Evolutionary conservation across 1,140 invertebrate species (phyloP).

Genomic region (Drosophila santomea): DNA sequence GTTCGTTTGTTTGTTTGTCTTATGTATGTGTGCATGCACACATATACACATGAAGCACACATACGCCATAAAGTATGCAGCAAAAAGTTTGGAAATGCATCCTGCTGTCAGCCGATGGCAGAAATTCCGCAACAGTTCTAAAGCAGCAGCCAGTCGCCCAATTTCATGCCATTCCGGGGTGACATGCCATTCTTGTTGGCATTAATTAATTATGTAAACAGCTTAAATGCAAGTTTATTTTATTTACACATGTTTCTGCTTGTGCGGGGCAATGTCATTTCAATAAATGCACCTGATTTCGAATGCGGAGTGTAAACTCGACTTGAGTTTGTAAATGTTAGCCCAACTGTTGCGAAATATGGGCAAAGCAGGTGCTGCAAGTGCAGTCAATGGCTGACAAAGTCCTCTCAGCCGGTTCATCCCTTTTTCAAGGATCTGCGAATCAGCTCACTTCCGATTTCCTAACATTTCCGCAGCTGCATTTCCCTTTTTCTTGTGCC

Average conservation of each 20-base stretch:
- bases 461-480: constrained; percentile 51
- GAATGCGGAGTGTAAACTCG: background rate
- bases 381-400: constrained; percentile 29
- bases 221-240: constrained; percentile 81
- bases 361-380: constrained; percentile 14
- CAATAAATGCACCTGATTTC: constrained; percentile 35
- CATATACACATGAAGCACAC: background rate
- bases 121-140: constrained; percentile 1
- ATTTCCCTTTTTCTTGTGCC: constrained; percentile 14
- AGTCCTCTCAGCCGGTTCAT: constrained; percentile 14
- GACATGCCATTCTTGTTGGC: constrained; percentile 53
- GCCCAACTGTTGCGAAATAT: constrained; percentile 4
- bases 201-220: constrained; percentile 83
- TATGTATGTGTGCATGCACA: background rate
- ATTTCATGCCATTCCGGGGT: background rate
- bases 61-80: constrained; percentile 45
- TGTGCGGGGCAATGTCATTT: constrained; percentile 39
- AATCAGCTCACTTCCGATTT: constrained; percentile 62
- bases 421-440: constrained; percentile 1
- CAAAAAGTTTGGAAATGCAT: constrained; percentile 46
- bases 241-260: constrained; percentile 76
- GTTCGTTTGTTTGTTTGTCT: too few relatives aligned
- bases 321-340: background rate
- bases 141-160: background rate
- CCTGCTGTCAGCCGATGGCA: constrained; percentile 15